Percentiles rank a stretch among this genome's conserved stretches.
Evolutionary conservation across 2,888 invertebrate species (phyloP).

Genomic region (Drosophila rellima): DNA sequence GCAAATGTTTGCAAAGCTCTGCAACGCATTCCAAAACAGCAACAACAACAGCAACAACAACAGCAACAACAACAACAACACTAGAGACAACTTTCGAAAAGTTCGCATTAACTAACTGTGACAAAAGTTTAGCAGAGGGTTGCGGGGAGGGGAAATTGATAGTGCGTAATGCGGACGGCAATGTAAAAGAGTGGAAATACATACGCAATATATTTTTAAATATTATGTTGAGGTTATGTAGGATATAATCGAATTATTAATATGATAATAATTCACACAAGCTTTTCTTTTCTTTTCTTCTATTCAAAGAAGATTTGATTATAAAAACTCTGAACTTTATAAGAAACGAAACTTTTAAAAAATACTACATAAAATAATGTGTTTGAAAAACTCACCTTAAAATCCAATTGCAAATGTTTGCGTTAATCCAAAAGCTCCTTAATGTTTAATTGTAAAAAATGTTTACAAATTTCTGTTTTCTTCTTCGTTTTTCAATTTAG

Average conservation of each 20-base stretch:
- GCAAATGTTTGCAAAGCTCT: constrained; percentile 62
- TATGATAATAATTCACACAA: too few relatives aligned
- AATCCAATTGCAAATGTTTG: constrained; percentile 73
- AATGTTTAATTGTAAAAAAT: constrained; percentile 54
- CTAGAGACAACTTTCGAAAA: constrained; percentile 51
- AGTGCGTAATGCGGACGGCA: background rate
- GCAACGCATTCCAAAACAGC: constrained; percentile 23
- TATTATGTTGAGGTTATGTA: background rate
- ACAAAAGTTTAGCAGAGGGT: constrained; percentile 24
- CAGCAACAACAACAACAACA: constrained; percentile 14
- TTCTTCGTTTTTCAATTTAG: constrained; percentile 27
- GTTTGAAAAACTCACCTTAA: constrained; percentile 60
- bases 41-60: constrained; percentile 15
- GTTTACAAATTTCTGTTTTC: constrained; percentile 58
- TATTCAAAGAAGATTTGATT: too few relatives aligned
- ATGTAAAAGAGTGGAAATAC: constrained; percentile 27
- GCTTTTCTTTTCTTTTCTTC: too few relatives aligned
- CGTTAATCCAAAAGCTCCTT: constrained; percentile 70
- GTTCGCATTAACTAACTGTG: constrained; percentile 32
- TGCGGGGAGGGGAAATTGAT: background rate
- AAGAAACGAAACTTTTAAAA: too few relatives aligned
- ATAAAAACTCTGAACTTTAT: too few relatives aligned
- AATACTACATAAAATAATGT: background rate
- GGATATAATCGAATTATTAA: too few relatives aligned
- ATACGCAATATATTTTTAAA: background rate